Conservation (phyloP, 2,888 invertebrate genomes). For the Neria commutata region DNA sequence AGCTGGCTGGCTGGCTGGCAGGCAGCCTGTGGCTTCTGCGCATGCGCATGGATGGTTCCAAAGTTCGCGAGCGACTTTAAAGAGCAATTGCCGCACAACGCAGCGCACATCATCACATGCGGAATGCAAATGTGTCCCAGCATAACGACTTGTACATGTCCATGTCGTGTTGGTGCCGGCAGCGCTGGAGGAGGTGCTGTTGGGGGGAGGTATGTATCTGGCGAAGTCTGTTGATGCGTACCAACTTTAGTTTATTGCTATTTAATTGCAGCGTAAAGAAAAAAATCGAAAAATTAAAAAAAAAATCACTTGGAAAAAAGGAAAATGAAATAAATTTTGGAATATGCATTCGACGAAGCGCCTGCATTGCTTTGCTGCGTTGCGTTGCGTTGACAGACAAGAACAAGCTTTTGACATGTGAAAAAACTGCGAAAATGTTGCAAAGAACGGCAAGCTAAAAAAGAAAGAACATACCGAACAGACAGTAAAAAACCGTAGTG, state of each 20-base stretch:
- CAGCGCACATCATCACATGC: neutral
- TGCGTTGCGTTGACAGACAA: conserved; percentile 20
- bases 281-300: neutral
- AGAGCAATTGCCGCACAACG: neutral
- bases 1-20: neutral
- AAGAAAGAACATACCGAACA: no score
- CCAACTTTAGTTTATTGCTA: neutral
- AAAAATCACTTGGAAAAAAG: no score
- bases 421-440: conserved; percentile 5
- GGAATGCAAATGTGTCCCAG: neutral
- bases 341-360: neutral
- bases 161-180: no score
- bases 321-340: neutral
- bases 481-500: neutral
- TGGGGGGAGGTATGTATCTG: no score
- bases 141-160: no score
- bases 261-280: conserved; percentile 1
- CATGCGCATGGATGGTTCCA: neutral
- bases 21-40: neutral
- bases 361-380: neutral
- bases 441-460: no score
- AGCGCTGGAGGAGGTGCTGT: no score
- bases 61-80: conserved; percentile 1
- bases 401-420: conserved; percentile 25
- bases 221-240: no score